Percentiles rank a stretch among this genome's conserved stretches.
Conservation (phyloP, 2,888 invertebrate species). For the Drosophila kuntzei region DNA sequence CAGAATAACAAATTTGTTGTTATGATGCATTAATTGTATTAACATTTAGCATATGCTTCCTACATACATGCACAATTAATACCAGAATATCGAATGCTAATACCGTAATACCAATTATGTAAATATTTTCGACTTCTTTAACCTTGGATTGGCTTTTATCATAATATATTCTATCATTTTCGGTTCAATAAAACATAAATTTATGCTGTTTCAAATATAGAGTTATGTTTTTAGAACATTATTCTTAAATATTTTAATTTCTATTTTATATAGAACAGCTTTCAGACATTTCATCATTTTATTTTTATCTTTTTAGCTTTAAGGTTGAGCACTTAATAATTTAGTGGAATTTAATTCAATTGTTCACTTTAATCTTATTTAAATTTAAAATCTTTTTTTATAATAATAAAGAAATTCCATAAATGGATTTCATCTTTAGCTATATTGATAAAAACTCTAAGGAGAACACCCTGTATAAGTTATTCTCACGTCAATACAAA, state of each 20-base stretch:
- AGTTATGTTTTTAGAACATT: not conserved
- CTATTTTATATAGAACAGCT: not conserved
- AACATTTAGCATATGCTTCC: constrained; percentile 42
- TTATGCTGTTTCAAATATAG: not conserved
- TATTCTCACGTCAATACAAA: constrained; percentile 7
- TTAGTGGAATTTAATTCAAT: too few relatives aligned
- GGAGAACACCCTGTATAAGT: constrained; percentile 35
- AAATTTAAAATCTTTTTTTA: too few relatives aligned
- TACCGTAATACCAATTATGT: constrained; percentile 11
- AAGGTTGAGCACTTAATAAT: too few relatives aligned
- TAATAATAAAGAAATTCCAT: too few relatives aligned
- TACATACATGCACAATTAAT: constrained; percentile 17
- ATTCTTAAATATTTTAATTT: not conserved
- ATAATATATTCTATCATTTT: not conserved
- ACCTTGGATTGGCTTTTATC: constrained; percentile 5
- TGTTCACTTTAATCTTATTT: too few relatives aligned
- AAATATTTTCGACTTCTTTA: constrained; percentile 4
- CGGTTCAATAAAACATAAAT: not conserved
- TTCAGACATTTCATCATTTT: not conserved
- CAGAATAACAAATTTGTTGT: constrained; percentile 13
- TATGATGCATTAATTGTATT: constrained; percentile 36
- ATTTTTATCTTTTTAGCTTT: too few relatives aligned
- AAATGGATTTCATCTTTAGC: not conserved
- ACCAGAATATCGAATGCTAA: constrained; percentile 4
- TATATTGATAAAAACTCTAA: not conserved